Percentiles rank a stretch among this genome's conserved stretches.
Evolutionary conservation across 2,113 vertebrate species (phyloP).

Genomic region (Poeciliopsis occidentalis): DNA sequence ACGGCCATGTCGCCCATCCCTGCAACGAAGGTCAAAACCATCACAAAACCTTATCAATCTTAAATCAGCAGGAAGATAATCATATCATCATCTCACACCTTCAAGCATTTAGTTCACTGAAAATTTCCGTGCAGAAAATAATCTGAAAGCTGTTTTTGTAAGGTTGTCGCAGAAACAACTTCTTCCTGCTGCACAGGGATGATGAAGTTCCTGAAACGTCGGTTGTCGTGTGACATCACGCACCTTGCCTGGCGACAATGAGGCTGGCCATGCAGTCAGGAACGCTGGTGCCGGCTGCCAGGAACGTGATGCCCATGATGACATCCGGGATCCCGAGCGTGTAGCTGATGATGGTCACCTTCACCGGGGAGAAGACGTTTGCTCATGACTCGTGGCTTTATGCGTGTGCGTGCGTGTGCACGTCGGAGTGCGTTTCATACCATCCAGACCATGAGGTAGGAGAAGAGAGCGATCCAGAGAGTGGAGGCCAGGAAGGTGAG

Average conservation of each 20-base stretch:
- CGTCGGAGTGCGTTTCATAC: slow-evolving; percentile 53
- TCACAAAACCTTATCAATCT: not conserved
- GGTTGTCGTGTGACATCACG: not conserved
- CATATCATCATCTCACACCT: too few species aligned
- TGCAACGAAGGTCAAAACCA: slow-evolving; percentile 16
- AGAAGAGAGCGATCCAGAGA: slow-evolving; percentile 84
- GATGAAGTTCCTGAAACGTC: not conserved
- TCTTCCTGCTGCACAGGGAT: not conserved
- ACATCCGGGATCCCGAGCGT: slow-evolving; percentile 84
- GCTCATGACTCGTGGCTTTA: not conserved
- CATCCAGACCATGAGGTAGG: slow-evolving; percentile 89
- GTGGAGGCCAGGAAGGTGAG: slow-evolving; percentile 81
- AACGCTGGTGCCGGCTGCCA: slow-evolving; percentile 84
- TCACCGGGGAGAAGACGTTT: not conserved
- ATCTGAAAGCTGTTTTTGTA: not conserved
- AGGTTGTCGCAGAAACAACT: not conserved
- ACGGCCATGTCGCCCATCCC: too few species aligned
- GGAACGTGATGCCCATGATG: slow-evolving; percentile 85
- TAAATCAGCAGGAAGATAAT: too few species aligned
- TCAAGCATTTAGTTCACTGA: too few species aligned
- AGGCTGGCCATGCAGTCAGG: slow-evolving; percentile 86
- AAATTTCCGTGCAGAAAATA: too few species aligned
- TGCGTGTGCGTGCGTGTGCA: not conserved
- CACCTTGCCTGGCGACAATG: slow-evolving; percentile 83
- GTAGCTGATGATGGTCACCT: slow-evolving; percentile 85